These are phyloP conservation scores for Platyura marginata DNA, from an alignment of 1,140 invertebrate species.

Conservation along the genomic window DNA sequence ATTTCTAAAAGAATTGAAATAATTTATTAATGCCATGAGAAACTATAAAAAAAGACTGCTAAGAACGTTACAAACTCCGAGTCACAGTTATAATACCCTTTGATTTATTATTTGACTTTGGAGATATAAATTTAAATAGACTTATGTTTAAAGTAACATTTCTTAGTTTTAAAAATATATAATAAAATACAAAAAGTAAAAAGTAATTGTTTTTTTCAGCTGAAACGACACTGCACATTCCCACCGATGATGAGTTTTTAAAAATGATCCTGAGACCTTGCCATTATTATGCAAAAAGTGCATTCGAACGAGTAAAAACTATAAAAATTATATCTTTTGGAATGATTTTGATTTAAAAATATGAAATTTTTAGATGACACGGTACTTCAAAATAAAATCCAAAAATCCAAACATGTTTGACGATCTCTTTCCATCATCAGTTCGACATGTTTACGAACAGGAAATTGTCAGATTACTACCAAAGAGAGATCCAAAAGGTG, in stretches of 20 bases:
- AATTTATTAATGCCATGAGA: no score
- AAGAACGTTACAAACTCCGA: no score
- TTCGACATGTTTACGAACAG: constrained; percentile 28
- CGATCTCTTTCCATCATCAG: constrained; percentile 27
- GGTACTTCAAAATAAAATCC: constrained; percentile 33
- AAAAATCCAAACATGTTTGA: constrained; percentile 31
- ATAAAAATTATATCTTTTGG: not conserved
- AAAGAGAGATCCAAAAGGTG: constrained; percentile 28
- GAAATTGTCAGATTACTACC: constrained; percentile 37
- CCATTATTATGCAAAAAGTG: constrained; percentile 47
- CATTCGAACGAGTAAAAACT: constrained; percentile 32
- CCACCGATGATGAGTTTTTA: constrained; percentile 40
- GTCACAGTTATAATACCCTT: no score
- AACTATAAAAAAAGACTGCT: no score
- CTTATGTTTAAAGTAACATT: no score
- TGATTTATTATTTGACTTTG: no score
- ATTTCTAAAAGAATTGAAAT: no score
- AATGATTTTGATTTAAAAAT: not conserved
- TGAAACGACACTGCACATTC: constrained; percentile 30
- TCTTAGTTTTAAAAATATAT: no score
- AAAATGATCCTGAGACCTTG: constrained; percentile 42
- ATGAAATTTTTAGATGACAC: constrained; percentile 28
- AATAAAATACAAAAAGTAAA: no score
- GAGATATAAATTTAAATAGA: no score
- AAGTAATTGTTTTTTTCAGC: constrained; percentile 20